These are phyloP conservation scores for Heteromormyrus szaboi DNA, from an alignment of 2,797 vertebrate genomes.

Conservation along the genomic window DNA sequence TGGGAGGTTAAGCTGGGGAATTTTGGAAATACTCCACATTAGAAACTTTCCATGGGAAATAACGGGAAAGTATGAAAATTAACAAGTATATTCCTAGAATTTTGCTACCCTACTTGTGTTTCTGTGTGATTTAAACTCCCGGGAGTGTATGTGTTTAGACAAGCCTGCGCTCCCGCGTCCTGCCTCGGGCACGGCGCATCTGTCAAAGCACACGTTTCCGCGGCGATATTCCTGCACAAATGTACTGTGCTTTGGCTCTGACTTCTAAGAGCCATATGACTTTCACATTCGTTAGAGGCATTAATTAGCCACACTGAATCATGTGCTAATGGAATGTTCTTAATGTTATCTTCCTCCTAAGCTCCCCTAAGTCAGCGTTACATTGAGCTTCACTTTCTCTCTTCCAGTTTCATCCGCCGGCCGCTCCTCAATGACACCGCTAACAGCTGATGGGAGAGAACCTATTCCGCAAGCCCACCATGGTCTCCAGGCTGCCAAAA, in stretches of 20 bases:
- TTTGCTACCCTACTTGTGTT: background rate
- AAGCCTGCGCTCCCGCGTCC: background rate
- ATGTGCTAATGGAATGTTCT: background rate
- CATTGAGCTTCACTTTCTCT: background rate
- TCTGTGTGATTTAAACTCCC: background rate
- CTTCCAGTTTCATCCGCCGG: background rate
- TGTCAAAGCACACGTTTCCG: background rate
- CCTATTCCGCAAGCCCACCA: constrained; percentile 69
- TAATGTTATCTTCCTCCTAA: background rate
- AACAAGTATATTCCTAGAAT: no score
- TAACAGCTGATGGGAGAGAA: constrained; percentile 82
- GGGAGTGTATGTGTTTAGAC: background rate
- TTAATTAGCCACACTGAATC: background rate
- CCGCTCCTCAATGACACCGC: constrained; percentile 53
- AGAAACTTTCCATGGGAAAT: no score
- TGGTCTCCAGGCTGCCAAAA: constrained; percentile 88
- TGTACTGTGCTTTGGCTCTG: background rate
- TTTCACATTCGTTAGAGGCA: background rate
- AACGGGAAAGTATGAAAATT: no score
- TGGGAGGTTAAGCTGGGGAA: no score
- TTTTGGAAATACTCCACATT: no score
- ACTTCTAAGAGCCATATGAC: background rate
- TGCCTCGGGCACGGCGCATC: background rate
- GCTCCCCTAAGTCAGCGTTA: background rate
- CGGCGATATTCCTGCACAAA: background rate